Percentiles rank a stretch among this genome's conserved stretches.
phyloP scores from a whole-genome alignment of 2,888 invertebrate species.

The Megamerina dolium region DNA sequence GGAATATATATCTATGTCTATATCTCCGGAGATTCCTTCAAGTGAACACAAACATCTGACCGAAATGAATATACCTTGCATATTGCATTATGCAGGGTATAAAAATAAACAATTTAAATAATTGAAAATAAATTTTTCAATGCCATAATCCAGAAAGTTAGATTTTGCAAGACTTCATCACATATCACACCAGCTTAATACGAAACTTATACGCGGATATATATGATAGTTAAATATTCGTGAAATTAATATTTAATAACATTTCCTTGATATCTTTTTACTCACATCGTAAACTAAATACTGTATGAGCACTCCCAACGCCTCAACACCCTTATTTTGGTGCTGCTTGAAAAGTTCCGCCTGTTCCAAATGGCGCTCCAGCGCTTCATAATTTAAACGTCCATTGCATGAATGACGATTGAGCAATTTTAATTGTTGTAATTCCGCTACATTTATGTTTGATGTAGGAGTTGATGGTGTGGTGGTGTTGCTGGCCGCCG shows the following conservation, averaged over 20 bases:
- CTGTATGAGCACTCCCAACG: constrained; percentile 76
- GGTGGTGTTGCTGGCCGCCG: constrained; percentile 1
- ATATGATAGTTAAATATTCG: too few species aligned
- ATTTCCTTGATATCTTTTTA: constrained; percentile 23
- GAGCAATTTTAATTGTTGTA: constrained; percentile 24
- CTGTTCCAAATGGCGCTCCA: constrained; percentile 26
- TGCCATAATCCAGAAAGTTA: too few species aligned
- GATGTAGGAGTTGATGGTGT: constrained; percentile 21
- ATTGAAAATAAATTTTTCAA: too few species aligned
- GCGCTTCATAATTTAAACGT: constrained; percentile 29
- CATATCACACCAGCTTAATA: too few species aligned
- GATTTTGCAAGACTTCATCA: too few species aligned
- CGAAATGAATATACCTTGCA: too few species aligned
- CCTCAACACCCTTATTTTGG: constrained; percentile 66
- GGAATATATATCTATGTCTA: too few species aligned
- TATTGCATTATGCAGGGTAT: too few species aligned
- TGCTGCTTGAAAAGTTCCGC: constrained; percentile 22
- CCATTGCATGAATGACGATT: constrained; percentile 38
- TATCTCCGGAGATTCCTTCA: too few species aligned
- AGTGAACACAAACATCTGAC: too few species aligned
- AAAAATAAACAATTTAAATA: too few species aligned
- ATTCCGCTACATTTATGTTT: constrained; percentile 16
- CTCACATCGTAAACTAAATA: constrained; percentile 74
- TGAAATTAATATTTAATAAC: not conserved
- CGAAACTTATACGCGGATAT: too few species aligned